phyloP scores from a whole-genome alignment of 2,797 vertebrate genomes.

The Squalus acanthias region DNA sequence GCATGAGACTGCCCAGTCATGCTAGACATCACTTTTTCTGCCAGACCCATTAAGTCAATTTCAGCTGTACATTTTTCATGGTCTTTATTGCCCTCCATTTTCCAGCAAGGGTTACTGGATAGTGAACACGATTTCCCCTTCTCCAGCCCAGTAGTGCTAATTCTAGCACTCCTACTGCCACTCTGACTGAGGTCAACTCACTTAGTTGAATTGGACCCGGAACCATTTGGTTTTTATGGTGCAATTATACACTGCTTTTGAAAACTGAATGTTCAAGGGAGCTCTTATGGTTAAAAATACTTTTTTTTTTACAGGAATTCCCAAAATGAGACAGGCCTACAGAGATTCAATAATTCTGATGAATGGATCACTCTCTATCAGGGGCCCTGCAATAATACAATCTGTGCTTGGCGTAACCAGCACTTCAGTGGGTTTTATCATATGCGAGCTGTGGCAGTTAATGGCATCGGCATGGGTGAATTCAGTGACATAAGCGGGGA shows the following conservation, averaged over 20 bases:
- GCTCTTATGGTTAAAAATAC: constrained; percentile 3
- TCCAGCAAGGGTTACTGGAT: no score
- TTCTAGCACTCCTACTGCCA: no score
- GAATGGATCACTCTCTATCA: constrained; percentile 37
- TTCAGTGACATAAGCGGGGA: constrained; percentile 40
- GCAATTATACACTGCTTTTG: not conserved
- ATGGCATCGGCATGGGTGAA: constrained; percentile 39
- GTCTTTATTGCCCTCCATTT: no score
- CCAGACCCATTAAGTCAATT: no score
- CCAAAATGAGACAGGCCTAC: constrained; percentile 29
- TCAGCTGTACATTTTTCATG: no score
- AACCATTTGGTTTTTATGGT: not conserved
- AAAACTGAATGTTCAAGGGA: not conserved
- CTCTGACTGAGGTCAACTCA: not conserved
- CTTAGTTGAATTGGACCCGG: not conserved
- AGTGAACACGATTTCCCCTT: not conserved
- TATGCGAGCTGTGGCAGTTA: constrained; percentile 35
- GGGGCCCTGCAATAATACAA: not conserved
- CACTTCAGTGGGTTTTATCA: constrained; percentile 38
- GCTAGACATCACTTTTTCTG: not conserved
- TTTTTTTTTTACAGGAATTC: constrained; percentile 40
- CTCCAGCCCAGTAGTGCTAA: not conserved
- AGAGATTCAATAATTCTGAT: constrained; percentile 40
- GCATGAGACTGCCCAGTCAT: no score
- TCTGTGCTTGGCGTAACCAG: constrained; percentile 39